phyloP scores from a whole-genome alignment of 2,113 vertebrate genomes.

The Rousettus leschenaultii region DNA sequence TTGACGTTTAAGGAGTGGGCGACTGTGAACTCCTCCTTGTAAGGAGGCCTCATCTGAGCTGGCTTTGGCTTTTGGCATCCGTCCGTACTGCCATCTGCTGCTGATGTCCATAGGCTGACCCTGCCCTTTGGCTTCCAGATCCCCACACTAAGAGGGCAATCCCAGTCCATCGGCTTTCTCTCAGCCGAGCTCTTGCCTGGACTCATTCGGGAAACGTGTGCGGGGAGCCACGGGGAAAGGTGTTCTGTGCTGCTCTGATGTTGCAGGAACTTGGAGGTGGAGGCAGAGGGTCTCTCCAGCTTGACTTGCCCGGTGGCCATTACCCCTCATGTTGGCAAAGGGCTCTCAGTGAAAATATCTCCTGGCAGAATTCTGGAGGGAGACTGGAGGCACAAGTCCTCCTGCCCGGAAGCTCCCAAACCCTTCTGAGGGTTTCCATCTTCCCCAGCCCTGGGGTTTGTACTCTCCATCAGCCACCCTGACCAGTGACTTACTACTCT shows the following conservation, averaged over 20 bases:
- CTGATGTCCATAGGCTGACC: too few species aligned
- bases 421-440: neutral
- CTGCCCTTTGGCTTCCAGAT: neutral
- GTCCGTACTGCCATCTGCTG: neutral
- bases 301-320: neutral
- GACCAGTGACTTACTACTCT: neutral
- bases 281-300: neutral
- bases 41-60: neutral
- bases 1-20: neutral
- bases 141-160: neutral
- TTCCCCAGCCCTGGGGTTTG: too few species aligned
- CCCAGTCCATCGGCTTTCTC: neutral
- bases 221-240: fast-evolving
- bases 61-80: neutral
- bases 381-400: neutral
- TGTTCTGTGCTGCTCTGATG: neutral
- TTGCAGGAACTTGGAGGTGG: too few species aligned
- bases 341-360: neutral
- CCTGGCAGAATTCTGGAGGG: neutral
- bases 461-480: neutral
- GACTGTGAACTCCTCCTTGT: neutral
- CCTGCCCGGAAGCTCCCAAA: neutral
- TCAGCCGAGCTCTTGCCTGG: neutral
- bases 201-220: neutral
- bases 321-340: neutral